Percentiles rank a stretch among this genome's conserved stretches.
Conservation (phyloP, 2,888 invertebrate genomes). For the Rhamphomyia laevipes region DNA sequence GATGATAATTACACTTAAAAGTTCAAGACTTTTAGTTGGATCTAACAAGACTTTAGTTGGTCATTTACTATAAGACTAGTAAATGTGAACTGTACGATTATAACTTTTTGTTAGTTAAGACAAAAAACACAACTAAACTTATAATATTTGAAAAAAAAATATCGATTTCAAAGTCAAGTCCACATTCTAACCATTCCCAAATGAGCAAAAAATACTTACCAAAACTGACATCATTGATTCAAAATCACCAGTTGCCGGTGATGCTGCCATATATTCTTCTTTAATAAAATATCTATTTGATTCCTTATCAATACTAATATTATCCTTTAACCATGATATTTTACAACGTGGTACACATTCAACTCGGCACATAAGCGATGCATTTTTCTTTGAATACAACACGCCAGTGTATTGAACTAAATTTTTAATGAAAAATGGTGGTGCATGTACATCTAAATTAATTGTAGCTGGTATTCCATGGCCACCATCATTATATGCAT, state of each 20-base stretch:
- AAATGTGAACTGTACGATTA: too few species aligned
- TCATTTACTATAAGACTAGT: too few species aligned
- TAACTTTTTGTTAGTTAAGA: too few species aligned
- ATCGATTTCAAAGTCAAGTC: too few species aligned
- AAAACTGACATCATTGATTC: conserved; percentile 80
- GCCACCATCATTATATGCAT: conserved; percentile 76
- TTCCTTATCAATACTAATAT: conserved; percentile 49
- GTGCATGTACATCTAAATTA: conserved; percentile 63
- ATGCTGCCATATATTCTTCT: conserved; percentile 55
- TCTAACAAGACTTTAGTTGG: too few species aligned
- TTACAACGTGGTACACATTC: conserved; percentile 81
- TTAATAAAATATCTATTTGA: conserved; percentile 55
- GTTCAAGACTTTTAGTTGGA: too few species aligned
- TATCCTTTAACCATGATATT: conserved; percentile 76
- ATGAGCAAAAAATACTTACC: too few species aligned
- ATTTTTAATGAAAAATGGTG: conserved; percentile 76
- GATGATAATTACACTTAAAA: too few species aligned
- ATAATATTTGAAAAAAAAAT: too few species aligned
- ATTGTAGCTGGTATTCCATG: conserved; percentile 56
- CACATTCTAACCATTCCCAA: too few species aligned
- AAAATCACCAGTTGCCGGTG: conserved; percentile 72
- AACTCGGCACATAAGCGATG: conserved; percentile 73
- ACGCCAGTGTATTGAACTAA: conserved; percentile 73
- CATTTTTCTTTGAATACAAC: conserved; percentile 60
- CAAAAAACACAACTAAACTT: too few species aligned